These are phyloP conservation scores for Parochlus steinenii DNA, from an alignment of 2,888 invertebrate species.

Conservation along the genomic window DNA sequence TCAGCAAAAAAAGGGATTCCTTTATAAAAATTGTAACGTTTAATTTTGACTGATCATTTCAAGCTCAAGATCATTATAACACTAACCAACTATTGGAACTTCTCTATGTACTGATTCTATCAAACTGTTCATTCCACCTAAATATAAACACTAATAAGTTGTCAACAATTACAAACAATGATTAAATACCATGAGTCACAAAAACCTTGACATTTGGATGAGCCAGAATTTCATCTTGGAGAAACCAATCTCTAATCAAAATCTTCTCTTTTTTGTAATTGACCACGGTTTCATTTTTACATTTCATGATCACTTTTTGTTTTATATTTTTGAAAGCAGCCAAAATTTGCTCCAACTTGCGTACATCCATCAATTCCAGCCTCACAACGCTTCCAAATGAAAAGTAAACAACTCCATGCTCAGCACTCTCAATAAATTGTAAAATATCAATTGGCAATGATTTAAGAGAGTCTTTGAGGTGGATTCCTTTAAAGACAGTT, in stretches of 20 bases:
- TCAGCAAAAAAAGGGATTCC: constrained; percentile 11
- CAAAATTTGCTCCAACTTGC: constrained; percentile 20
- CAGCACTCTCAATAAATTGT: constrained; percentile 26
- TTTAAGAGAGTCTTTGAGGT: constrained; percentile 22
- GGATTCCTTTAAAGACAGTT: no score
- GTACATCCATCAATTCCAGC: constrained; percentile 19
- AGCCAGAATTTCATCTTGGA: constrained; percentile 6
- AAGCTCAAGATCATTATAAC: no score
- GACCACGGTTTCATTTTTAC: constrained; percentile 9
- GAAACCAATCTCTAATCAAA: constrained; percentile 5
- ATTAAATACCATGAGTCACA: constrained; percentile 5
- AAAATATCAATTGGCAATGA: constrained; percentile 26
- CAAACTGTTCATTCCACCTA: not conserved
- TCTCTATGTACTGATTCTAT: not conserved
- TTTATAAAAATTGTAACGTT: no score
- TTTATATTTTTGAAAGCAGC: constrained; percentile 15
- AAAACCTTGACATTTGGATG: constrained; percentile 6
- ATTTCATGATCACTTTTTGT: constrained; percentile 14
- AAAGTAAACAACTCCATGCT: constrained; percentile 32
- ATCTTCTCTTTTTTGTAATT: constrained; percentile 1
- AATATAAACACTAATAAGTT: not conserved
- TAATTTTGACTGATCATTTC: no score
- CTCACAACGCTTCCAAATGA: constrained; percentile 31
- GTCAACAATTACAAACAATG: no score
- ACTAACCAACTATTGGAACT: no score